Evolutionary conservation across 1,140 invertebrate genomes (phyloP), one percentile per base, ranked within the genome.

Genomic region (Eriosoma lanigerum): DNA sequence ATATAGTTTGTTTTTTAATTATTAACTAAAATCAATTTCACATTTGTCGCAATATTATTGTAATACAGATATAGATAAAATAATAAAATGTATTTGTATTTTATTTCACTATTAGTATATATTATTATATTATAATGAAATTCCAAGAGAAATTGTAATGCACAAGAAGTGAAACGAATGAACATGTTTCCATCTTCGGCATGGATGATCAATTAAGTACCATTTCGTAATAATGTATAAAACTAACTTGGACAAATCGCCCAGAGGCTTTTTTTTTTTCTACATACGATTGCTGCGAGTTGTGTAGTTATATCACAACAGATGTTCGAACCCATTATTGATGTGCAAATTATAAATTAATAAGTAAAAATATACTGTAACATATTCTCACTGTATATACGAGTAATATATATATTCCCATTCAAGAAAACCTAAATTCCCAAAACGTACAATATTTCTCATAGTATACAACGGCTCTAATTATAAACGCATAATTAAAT

Each of bases 111-210:
- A 9, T n/a, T n/a, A n/a, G n/a, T n/a, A n/a, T n/a, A n/a, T n/a
- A n/a, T n/a, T n/a, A n/a, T n/a, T n/a, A n/a, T n/a, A 17, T 6
- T 38, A 24, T n/a, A 32, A 32, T 13, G 32, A 38, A 44, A 66
- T 21, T 13, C 4, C 3, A 2, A 50, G 66, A 70, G 66, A 70
- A 70, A 70, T 70, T 68, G 26, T 70, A 48, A 48, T 10, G 24
- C 66, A 26, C 44, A 29, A 70, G 9, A 70, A 76, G 54, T 60
- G 73, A 60, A 60, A 76, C 54, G 56, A n/a, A 60, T n/a, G 26
- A 46, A 76, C 73, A 46, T 17, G 73, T 76, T 76, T 76, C 73
- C 56, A 60, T 76, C 38, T 76, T 76, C 38, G 73, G 73, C 8
- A 38, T 58, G 60, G 54, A 76, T 26, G 73, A 76, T 58, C 54